These are phyloP conservation scores for Intellagama lesueurii DNA, from an alignment of 2,797 vertebrate genomes.

Conservation along the genomic window DNA sequence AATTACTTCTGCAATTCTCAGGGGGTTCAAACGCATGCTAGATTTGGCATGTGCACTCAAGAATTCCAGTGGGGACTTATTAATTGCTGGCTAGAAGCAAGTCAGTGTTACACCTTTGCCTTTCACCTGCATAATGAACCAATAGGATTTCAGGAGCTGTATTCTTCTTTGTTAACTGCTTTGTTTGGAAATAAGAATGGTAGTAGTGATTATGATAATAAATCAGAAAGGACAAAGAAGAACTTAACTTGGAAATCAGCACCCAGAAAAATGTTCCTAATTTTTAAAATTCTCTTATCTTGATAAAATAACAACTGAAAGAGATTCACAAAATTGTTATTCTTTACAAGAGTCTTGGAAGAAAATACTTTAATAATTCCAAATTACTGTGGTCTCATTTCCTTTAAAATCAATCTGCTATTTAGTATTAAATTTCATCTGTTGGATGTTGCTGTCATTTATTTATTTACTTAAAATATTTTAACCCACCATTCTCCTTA, in stretches of 20 bases:
- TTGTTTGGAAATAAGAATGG: not conserved
- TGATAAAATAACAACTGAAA: not conserved
- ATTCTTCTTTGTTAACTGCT: not conserved
- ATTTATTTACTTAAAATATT: too few relatives aligned
- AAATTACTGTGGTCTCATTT: not conserved
- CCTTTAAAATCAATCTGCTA: not conserved
- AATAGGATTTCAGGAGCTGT: not conserved
- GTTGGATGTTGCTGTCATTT: too few relatives aligned
- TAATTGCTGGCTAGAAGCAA: too few relatives aligned
- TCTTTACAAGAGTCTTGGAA: not conserved
- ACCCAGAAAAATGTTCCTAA: not conserved
- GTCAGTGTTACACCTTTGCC: too few relatives aligned
- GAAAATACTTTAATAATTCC: not conserved
- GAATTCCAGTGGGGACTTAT: too few relatives aligned
- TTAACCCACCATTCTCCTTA: too few relatives aligned
- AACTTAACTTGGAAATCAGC: not conserved
- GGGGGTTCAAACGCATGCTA: too few relatives aligned
- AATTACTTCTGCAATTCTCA: too few relatives aligned
- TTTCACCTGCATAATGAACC: not conserved
- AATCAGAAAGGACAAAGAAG: not conserved
- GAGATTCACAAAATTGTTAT: not conserved
- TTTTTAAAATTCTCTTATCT: not conserved
- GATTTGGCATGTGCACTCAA: too few relatives aligned
- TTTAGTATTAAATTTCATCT: not conserved
- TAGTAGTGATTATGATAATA: not conserved